Percentiles rank a stretch among this genome's conserved stretches.
Conservation (phyloP, 2,888 invertebrate species). For the Drosophila tripunctata region DNA sequence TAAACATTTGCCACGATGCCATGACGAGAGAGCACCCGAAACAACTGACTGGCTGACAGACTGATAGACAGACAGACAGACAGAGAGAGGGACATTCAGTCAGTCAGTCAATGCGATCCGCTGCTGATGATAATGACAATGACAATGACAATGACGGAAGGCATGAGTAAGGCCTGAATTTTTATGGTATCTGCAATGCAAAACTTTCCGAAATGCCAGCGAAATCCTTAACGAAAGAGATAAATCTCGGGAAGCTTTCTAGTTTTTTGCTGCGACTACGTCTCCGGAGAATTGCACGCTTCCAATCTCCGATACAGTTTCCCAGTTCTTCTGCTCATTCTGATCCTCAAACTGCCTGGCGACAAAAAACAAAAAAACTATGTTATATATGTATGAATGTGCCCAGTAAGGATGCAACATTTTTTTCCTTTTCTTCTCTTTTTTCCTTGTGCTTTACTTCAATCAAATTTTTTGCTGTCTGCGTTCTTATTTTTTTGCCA, state of each 20-base stretch:
- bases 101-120: slow-evolving; percentile 44
- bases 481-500: slow-evolving; percentile 36
- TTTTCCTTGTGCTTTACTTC: slow-evolving; percentile 9
- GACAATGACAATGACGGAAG: slow-evolving; percentile 59
- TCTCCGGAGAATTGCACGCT: slow-evolving; percentile 80
- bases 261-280: slow-evolving; percentile 64
- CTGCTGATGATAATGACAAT: slow-evolving; percentile 49
- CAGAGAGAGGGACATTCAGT: not conserved
- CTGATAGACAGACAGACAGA: slow-evolving; percentile 19
- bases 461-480: slow-evolving; percentile 45
- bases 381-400: too few relatives aligned
- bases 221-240: slow-evolving; percentile 78
- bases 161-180: slow-evolving; percentile 41
- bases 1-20: slow-evolving; percentile 80
- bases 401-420: slow-evolving; percentile 53
- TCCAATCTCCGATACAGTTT: slow-evolving; percentile 6
- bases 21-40: slow-evolving; percentile 65
- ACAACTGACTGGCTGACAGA: slow-evolving; percentile 10
- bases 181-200: slow-evolving; percentile 75
- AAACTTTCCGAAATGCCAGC: slow-evolving; percentile 54
- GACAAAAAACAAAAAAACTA: slow-evolving; percentile 45
- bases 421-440: slow-evolving; percentile 43
- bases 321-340: slow-evolving; percentile 6
- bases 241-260: slow-evolving; percentile 72
- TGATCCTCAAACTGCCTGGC: slow-evolving; percentile 25